Base-by-base conservation (phyloP, 1,140 invertebrate species). In the Anoplophora glabripennis region DNA sequence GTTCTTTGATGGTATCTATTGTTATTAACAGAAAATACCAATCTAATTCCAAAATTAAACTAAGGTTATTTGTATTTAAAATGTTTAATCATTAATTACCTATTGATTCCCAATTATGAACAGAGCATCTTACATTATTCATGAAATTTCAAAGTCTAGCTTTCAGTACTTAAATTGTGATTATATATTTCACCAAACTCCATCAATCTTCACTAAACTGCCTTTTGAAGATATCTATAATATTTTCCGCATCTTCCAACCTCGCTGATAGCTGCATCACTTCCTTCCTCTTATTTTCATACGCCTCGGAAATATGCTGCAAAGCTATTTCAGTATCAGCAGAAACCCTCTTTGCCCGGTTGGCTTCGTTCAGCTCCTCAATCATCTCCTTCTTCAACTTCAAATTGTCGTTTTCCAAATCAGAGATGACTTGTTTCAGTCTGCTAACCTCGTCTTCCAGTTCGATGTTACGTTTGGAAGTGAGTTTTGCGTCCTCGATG, bases 291-390 rank as follows among this genome's bases (percentile, higher is more conserved):
- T 65, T 65, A 48, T 56, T 65, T 34, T 65, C 63, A 28, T 57
- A 65, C 1, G 59, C 63, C 56, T 65, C 63, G 3, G 63, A 65
- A 21, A 65, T 62, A 38, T 65, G 63, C 18, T 65, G 63, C 4
- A 65, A 18, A 37, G 63, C 63, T n/a, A 61, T 65, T 59, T 65
- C 59, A 3, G 59, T 61, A 41, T 61, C 59, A 7, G 56, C 57
- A 4, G 53, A 59, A 15, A 65, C 56, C 15, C 63, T 52, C 40
- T 65, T 65, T 3, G 59, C 63, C 36, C 63, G 17, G 53, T 65
- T 65, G 1, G 63, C 63, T 55, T 65, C 63, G 45, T 59, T 61
- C 37, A 65, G 46, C 48, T 65, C 59, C 34, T 65, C 63, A 5
- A 65, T 62, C 59, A 65, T 61, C 5, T 59, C 56, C 21, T 65